Evolutionary conservation across 2,888 invertebrate genomes (phyloP).

Genomic region (Patella ulyssiponensis): DNA sequence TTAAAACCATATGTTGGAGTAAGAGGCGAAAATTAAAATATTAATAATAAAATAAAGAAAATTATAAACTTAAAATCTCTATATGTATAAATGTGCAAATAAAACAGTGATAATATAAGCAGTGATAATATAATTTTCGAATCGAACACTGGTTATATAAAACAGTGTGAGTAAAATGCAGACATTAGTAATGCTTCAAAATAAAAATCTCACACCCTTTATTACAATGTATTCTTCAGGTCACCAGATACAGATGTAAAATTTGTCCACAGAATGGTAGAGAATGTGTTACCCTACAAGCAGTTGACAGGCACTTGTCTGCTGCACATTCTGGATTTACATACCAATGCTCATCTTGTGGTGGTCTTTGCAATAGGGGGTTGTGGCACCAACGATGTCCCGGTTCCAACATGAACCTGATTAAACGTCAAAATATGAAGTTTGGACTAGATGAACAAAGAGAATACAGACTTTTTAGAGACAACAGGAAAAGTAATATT

Average conservation of each 20-base stretch:
- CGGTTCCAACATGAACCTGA: not conserved
- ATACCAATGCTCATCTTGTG: not conserved
- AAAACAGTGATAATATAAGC: too few species aligned
- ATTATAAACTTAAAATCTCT: too few species aligned
- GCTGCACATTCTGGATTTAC: not conserved
- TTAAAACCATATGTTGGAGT: constrained; percentile 12
- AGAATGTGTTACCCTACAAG: not conserved
- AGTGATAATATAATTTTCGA: too few species aligned
- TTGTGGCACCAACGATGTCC: not conserved
- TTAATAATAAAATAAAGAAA: too few species aligned
- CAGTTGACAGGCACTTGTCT: not conserved
- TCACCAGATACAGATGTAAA: not conserved
- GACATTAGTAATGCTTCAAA: too few species aligned
- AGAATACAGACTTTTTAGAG: not conserved
- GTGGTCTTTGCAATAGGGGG: not conserved
- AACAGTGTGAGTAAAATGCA: too few species aligned
- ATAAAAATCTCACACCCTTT: too few species aligned
- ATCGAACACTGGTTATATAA: too few species aligned
- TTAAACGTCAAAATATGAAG: not conserved
- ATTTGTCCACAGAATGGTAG: not conserved
- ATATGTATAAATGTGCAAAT: too few species aligned
- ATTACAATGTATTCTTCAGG: not conserved
- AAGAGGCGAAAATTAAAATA: too few species aligned
- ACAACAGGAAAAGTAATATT: not conserved
- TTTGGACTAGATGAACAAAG: not conserved